Evolutionary conservation across 92 coral and sea anemone genomes (phyloP).

Genomic region (Heliopora coerulea): DNA sequence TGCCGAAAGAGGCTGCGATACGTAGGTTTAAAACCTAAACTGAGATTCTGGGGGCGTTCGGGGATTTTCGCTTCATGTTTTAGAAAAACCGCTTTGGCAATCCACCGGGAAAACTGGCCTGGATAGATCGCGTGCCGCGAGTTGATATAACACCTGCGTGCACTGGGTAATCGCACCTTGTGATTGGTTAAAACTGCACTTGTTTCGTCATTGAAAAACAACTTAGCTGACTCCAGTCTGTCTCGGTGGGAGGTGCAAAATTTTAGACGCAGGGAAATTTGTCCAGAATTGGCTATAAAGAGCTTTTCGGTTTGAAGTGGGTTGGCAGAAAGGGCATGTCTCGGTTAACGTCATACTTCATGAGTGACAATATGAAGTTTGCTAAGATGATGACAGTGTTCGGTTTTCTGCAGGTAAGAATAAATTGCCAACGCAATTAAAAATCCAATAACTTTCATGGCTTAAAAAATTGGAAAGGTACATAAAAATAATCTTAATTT

Average conservation of each 20-base stretch:
- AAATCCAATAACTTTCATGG: not conserved
- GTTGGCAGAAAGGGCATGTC: not conserved
- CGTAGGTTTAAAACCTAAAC: not conserved
- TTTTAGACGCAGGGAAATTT: not conserved
- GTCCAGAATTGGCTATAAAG: conserved; percentile 2
- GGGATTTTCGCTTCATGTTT: not conserved
- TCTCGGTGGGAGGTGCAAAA: conserved; percentile 31
- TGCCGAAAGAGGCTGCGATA: not conserved
- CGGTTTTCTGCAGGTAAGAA: not conserved
- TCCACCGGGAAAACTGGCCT: not conserved
- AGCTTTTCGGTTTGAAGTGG: not conserved
- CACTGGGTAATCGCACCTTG: not conserved
- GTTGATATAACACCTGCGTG: conserved; percentile 5
- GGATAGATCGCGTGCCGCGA: not conserved
- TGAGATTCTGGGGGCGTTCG: not conserved
- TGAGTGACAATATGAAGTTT: not conserved
- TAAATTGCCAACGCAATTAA: not conserved
- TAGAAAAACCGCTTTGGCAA: not conserved
- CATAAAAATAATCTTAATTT: not conserved
- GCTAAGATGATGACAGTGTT: not conserved
- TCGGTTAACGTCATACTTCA: not conserved
- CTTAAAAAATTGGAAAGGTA: not conserved
- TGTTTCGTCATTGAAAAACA: conserved; percentile 41
- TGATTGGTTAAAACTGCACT: conserved; percentile 28
- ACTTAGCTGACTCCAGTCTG: conserved; percentile 8